A percentile compares a stretch with the other conserved stretches of the same genome.
Conservation (phyloP, 64 coral and sea anemone species). For the Dendrophyllia cribrosa region DNA sequence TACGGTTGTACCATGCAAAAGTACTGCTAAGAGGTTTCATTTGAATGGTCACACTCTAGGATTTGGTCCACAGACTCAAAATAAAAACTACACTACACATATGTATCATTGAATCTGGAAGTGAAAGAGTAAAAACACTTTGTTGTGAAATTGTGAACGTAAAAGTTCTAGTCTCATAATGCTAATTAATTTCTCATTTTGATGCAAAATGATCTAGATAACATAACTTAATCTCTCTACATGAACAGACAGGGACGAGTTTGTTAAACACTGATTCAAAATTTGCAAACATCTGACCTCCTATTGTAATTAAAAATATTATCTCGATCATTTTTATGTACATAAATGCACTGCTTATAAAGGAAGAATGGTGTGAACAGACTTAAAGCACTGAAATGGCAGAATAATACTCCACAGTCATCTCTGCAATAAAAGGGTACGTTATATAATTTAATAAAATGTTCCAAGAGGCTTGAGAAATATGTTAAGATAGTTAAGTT, state of each 20-base stretch:
- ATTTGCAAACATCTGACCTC: not conserved
- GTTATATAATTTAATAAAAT: conserved; percentile 27
- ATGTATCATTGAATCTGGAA: too few relatives aligned
- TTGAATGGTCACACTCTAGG: too few relatives aligned
- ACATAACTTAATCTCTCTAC: not conserved
- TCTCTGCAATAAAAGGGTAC: not conserved
- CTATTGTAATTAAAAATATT: not conserved
- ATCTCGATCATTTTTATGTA: conserved; percentile 13
- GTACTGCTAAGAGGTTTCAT: too few relatives aligned
- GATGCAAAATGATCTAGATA: not conserved
- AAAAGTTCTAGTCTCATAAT: too few relatives aligned
- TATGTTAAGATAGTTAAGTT: not conserved
- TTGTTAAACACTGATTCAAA: not conserved
- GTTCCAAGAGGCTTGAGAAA: not conserved
- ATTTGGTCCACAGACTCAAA: too few relatives aligned
- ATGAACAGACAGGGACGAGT: not conserved
- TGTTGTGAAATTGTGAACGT: too few relatives aligned
- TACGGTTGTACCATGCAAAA: too few relatives aligned
- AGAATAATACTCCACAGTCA: not conserved
- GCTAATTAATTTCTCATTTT: not conserved
- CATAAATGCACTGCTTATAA: not conserved
- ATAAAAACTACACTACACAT: too few relatives aligned
- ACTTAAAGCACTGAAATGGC: not conserved
- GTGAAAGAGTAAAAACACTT: too few relatives aligned
- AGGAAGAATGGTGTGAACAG: conserved; percentile 6